Base-by-base conservation (phyloP, 2,113 vertebrate species). In the Lepus timidus region DNA sequence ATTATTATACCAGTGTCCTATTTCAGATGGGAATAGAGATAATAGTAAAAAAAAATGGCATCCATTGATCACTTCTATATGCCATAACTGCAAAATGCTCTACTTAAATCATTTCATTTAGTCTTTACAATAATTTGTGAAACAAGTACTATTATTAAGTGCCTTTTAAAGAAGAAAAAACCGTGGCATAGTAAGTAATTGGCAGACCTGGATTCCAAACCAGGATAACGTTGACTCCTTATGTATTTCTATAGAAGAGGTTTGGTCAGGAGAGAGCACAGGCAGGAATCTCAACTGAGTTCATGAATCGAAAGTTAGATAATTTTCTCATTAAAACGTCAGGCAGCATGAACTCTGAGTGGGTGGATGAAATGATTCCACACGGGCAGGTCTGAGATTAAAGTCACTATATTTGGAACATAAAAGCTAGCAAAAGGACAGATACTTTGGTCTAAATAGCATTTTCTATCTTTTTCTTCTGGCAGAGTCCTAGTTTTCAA, bases 51-150 rank as follows among this genome's bases (percentile, higher is more conserved):
- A 65, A 49, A 89, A 20, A 55, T 33, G 51, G 49, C 16, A 68
- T 39, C 51, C 74, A 49, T 6, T 33, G 20, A 70, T 14, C 6
- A 49, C 23, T 65, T 92, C 52, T 13, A 67, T 22, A 44, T 76
- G 33, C 27, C 25, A 1, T 9, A 75, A 55, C n/a, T 51, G 2
- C 20, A 81, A 65, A 90, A 81, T 36, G 14, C 13, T 64, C 55
- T 83, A 39, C 70, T 89, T 44, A 78, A 71, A 82, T 68, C 55
- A 55, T 85, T 78, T 83, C 12, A 29, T 87, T 85, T 93, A 49
- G 68, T 52, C 29, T 23, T 82, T 71, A 82, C 33, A 85, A 76
- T 19, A 85, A 88, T 58, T 51, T 76, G 29, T 36, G 67, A 92
- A 65, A 51, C 39, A 25, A 4, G 25, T 55, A 19, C 3, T 31